These are phyloP conservation scores for Rhinolophus ferrumequinum DNA, from an alignment of 2,113 vertebrate species.

Conservation along the genomic window DNA sequence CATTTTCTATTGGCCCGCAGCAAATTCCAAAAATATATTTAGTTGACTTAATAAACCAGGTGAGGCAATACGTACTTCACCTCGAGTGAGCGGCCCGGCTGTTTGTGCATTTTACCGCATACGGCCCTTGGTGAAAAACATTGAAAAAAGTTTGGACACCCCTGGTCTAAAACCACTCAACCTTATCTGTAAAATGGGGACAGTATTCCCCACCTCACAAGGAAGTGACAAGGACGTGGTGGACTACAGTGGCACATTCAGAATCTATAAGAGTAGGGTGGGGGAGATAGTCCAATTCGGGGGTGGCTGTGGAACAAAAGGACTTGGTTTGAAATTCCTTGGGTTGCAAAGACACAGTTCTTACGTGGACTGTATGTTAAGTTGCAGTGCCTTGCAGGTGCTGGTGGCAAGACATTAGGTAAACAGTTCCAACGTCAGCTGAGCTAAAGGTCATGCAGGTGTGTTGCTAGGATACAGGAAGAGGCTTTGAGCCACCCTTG, in stretches of 20 bases:
- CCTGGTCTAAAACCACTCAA: neutral
- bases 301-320: neutral
- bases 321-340: neutral
- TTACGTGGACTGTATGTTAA: neutral
- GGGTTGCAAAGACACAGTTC: neutral
- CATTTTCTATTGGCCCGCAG: too few relatives aligned
- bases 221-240: neutral
- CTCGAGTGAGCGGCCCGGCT: too few relatives aligned
- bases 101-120: too few relatives aligned
- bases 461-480: neutral
- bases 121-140: too few relatives aligned
- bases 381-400: neutral
- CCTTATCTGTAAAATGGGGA: neutral
- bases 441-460: neutral
- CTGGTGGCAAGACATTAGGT: neutral
- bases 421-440: neutral
- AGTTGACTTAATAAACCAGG: too few relatives aligned
- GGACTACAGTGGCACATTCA: rapidly evolving
- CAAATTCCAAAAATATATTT: too few relatives aligned
- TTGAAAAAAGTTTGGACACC: too few relatives aligned
- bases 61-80: too few relatives aligned
- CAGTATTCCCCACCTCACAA: neutral
- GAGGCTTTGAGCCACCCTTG: neutral
- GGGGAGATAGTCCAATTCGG: rapidly evolving
- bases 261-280: neutral